phyloP scores from a whole-genome alignment of 37 sponge, comb jelly and placozoan species.

The Cliona cf. orientalis region DNA sequence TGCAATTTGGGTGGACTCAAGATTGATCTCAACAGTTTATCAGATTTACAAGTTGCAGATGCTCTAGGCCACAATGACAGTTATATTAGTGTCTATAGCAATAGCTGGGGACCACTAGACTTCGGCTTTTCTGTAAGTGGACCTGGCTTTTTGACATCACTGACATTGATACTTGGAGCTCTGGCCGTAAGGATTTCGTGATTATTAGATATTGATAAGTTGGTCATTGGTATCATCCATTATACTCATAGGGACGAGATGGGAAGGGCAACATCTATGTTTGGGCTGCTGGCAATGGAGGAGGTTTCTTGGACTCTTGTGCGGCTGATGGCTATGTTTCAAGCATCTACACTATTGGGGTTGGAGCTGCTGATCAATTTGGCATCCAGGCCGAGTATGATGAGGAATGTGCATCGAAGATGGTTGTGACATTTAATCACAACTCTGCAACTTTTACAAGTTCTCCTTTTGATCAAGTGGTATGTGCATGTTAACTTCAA shows the following conservation, averaged over 20 bases:
- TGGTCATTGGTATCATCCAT: too few relatives aligned
- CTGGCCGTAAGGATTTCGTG: constrained; percentile 31
- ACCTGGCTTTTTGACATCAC: constrained; percentile 71
- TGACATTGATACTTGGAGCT: constrained; percentile 68
- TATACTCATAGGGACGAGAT: constrained; percentile 73
- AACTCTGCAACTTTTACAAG: constrained; percentile 38
- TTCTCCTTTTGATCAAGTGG: constrained; percentile 18
- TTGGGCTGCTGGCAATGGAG: constrained; percentile 97
- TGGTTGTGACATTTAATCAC: constrained; percentile 88
- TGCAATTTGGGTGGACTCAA: constrained; percentile 90
- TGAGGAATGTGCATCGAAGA: constrained; percentile 86
- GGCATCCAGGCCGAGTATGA: constrained; percentile 86
- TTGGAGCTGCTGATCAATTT: constrained; percentile 77
- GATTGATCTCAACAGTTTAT: constrained; percentile 75
- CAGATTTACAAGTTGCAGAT: constrained; percentile 83
- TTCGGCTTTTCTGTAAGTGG: constrained; percentile 90
- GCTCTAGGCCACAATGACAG: constrained; percentile 72
- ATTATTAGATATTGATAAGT: too few relatives aligned
- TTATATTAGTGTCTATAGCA: constrained; percentile 82
- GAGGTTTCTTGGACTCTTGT: constrained; percentile 76
- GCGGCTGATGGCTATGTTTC: constrained; percentile 92
- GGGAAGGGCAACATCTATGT: constrained; percentile 87
- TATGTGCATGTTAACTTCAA: too few relatives aligned
- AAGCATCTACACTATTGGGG: constrained; percentile 88
- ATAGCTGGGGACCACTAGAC: constrained; percentile 97